Evolutionary conservation across 1,140 invertebrate genomes (phyloP), one percentile per base, ranked within the genome.

Genomic region (Drepana arcuata): DNA sequence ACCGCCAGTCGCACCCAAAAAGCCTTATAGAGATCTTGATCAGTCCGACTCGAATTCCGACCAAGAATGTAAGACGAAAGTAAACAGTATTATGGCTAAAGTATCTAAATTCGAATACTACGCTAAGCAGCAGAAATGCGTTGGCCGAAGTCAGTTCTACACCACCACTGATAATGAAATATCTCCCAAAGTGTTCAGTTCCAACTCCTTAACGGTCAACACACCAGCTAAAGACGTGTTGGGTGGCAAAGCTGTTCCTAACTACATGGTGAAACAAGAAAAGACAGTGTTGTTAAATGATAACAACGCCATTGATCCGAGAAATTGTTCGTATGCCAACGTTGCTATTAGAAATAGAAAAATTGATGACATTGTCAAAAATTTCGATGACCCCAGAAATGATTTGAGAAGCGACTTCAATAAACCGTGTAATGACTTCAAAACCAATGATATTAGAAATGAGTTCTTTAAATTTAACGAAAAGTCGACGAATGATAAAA

Each of bases 161-260:
- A 72, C 72, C 0, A 28, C 61, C 0, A 68, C 73, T 28, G 70
- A 72, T 32, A 71, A 75, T 2, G 77, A 83, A 55, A 83, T 84
- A 23, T 93, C 91, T 0, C 92, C 92, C 0, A 93, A 93, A 77
- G 91, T 93, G 1, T 93, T 93, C 55, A 88, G 88, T 14, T 85
- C 89, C 0, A 91, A 91, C 53, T 88, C 90, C n/a, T 62, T 91
- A 11, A 93, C 92, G 2, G 90, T 92, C 0, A 93, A 91, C 46
- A 91, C 91, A 2, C 91, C 92, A 1, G 92, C 92, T 0, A 91
- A 90, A 74, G 91, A 92, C 47, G 92, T 93, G 0, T 70, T 93
- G 4, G 91, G 88, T 0, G 80, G 82, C 14, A 84, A 84, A 46
- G 85, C 85, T 24, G 63, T 84, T 2, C 85, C 86, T 0, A 88